Evolutionary conservation across 2,797 vertebrate genomes (phyloP).

Genomic region (Tamandua tetradactyla): DNA sequence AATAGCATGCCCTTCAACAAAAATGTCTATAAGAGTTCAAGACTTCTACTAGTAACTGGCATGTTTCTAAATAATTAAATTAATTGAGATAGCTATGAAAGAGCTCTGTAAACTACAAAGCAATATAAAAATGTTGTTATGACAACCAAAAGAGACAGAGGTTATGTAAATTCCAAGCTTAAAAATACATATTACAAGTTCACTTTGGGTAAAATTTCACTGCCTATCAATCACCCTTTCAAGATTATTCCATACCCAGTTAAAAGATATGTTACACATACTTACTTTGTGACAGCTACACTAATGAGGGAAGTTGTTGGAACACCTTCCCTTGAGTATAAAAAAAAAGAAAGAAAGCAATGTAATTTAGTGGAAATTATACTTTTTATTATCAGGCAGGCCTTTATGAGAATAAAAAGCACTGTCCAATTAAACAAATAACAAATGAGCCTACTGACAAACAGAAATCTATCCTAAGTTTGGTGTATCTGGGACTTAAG

Average conservation of each 20-base stretch:
- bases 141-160: neutral
- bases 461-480: neutral
- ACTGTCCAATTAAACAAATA: neutral
- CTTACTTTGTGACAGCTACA: slow-evolving; percentile 95
- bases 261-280: slow-evolving; percentile 54
- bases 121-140: neutral
- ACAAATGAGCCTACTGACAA: neutral
- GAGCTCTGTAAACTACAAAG: neutral
- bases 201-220: neutral
- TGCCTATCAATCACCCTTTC: neutral
- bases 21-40: neutral
- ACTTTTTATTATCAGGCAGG: slow-evolving; percentile 39
- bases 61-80: neutral
- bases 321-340: slow-evolving; percentile 93
- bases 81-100: neutral
- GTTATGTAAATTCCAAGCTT: neutral
- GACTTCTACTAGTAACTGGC: neutral
- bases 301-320: slow-evolving; percentile 97
- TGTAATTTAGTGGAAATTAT: slow-evolving; percentile 10
- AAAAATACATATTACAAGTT: neutral
- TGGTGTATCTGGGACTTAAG: neutral
- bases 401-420: neutral
- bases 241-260: neutral
- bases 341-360: neutral
- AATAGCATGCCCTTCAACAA: neutral